Evolutionary conservation across 2,797 vertebrate genomes (phyloP), one percentile per base, ranked within the genome.

Genomic region (Prunella strophiata): DNA sequence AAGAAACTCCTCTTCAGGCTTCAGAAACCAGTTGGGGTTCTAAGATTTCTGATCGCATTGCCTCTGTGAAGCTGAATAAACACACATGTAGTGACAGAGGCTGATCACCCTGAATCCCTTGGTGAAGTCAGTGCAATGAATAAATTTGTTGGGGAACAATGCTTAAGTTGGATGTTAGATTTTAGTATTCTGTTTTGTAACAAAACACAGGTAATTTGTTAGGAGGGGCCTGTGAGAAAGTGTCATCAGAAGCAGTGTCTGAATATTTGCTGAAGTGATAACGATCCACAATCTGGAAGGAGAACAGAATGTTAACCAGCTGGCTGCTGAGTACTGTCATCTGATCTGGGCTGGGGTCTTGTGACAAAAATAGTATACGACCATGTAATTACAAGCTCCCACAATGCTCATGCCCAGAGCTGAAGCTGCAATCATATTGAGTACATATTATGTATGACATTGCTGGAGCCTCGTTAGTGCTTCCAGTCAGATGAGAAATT

Each of bases 401-500:
- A 36, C 52, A 85, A 65, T 12, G 47, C 70, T 70, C 34, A 42
- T 79, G 79, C 79, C 85, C 68, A 58, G 57, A 38, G 38, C 29
- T 80, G 85, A 79, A 93, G 54, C 84, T 54, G 62, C 58, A 85
- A 13, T 77, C 16, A 8, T 18, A 20, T 13, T 36, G 16, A 57
- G 65, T 25, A 18, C 0, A 0, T 76, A 30, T 67, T 50, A 38
- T 10, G 36, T 74, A 27, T 15, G 50, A 87, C 29, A 59, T n/a
- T 67, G 78, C 84, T 26, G n/a, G 34, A 76, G 74, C 88, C 43
- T 89, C 3, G 3, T 82, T 82, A 94, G 52, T 83, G 52, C 78
- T 89, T 91, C 78, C 61, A 82, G 72, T 79, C 92, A 85, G 78
- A 91, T 63, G 72, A 93, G 68, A 85, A 94, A 80, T 74, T 22